Evolutionary conservation across 1,140 invertebrate species (phyloP), one percentile per base, ranked within the genome.

Genomic region (Psilanteris sp.): DNA sequence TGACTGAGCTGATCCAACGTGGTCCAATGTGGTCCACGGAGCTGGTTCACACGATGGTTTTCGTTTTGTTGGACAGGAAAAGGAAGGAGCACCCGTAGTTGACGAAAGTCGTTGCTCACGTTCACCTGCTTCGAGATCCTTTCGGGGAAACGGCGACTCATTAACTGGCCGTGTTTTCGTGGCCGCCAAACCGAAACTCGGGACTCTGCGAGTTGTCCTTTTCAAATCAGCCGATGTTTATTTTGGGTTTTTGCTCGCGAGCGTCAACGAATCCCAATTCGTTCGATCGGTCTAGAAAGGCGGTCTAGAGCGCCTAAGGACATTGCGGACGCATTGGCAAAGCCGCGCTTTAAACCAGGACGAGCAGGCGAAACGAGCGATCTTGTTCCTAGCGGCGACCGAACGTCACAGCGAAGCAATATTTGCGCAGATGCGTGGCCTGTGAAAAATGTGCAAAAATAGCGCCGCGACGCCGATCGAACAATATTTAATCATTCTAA

Each of bases 61-160:
- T 48, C 37, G 22, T 26, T 36, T 52, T 27, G 26, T 32, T 15
- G 8, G 24, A 11, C 32, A 18, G 34, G 36, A 64, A 41, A 50
- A 64, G 26, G 34, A 48, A 54, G 31, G 39, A 16, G 26, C 8
- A 24, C 44, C 16, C 8, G 18, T 16, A 6, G 31, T 39, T 22
- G 46, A 52, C 59, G 59, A 64, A 64, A 73, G 57, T 57, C 32
- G 57, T 44, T 37, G 14, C 27, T 54, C 66, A 32, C 39, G 61
- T 64, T 67, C 71, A 74, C 54, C 54, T 74, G 71, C 32, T 3
- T 29, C 37, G 55, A 55, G 59, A 48, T 73, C 46, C 34, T 62
- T 74, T 74, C 55, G 44, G 48, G 46, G 46, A 55, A 74, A 39
- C 37, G 15, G 37, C 24, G 31, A 8, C 54, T 61, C 54, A 41